Base-by-base conservation (phyloP, 2,797 vertebrate species). In the Anabacerthia variegaticeps region DNA sequence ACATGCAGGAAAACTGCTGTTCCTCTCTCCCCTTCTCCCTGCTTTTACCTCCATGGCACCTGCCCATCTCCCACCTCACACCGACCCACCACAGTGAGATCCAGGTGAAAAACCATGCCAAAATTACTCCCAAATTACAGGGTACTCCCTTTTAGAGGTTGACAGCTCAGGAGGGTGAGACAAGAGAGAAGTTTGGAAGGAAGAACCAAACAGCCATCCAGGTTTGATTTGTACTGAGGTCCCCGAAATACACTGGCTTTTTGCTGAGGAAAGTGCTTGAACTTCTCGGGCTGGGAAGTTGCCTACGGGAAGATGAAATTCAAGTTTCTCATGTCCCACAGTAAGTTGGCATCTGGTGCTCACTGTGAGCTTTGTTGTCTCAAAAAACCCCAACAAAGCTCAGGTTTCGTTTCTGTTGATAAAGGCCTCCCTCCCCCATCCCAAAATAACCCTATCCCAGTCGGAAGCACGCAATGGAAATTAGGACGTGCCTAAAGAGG, bases 1-100 rank as follows among this genome's bases (percentile, higher is more conserved):
- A 7, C 1, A 3, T 14, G 21, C 7, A 2, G 48, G 55, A 44
- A 54, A 85, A 14, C 30, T 16, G 26, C 75, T 65, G 0, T 14
- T 46, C 41, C 37, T 30, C 15, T 15, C 54, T 44, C 22, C 32
- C 36, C 49, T 46, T n/a, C 55, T 30, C 54, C 49, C 39, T 7
- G 43, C 44, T 44, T 36, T 18, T 18, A 51, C 23, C 63, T 10
- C 11, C 65, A 46, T 0, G 0, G 71, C 55, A 39, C 62, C 34
- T 10, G 46, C 73, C 28, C 63, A 20, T 3, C 55, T 41, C 77
- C 5, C 1, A 10, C 23, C 82, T 32, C 44, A 24, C 3, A 6
- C 12, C 27, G 12, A 27, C 4, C 55, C 66, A 34, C 43, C 44
- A 27, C 18, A 36, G 54, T 21, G 52, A 28, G 55, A 46, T 1